Evolutionary conservation across 2,888 invertebrate genomes (phyloP).

Genomic region (Luffia ferchaultella): DNA sequence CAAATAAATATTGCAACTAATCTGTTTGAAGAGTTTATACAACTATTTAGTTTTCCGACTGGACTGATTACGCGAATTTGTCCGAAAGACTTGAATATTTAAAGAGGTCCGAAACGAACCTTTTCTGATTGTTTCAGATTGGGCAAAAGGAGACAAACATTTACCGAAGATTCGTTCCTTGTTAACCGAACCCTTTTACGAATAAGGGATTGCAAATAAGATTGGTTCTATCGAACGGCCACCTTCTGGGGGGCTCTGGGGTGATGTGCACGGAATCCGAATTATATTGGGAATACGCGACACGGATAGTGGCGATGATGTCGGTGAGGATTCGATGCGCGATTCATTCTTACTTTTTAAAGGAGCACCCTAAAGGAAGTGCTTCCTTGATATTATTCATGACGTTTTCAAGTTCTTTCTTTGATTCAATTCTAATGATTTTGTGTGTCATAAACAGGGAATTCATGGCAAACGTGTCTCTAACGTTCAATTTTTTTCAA

Average conservation of each 20-base stretch:
- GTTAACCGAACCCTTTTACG: conserved; percentile 9
- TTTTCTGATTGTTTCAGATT: conserved; percentile 18
- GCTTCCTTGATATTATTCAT: too few relatives aligned
- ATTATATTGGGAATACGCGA: neutral
- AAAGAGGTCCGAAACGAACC: conserved; percentile 2
- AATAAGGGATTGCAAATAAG: conserved; percentile 5
- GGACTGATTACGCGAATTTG: neutral
- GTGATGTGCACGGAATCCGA: neutral
- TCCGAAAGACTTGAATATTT: neutral
- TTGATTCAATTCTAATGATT: too few relatives aligned
- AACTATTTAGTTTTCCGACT: neutral
- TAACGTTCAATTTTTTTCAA: too few relatives aligned
- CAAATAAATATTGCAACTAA: neutral
- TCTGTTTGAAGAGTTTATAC: neutral
- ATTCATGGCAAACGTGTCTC: too few relatives aligned
- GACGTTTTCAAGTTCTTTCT: too few relatives aligned
- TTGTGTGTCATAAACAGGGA: too few relatives aligned
- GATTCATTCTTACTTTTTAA: too few relatives aligned
- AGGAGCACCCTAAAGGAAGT: too few relatives aligned
- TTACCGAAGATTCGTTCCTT: conserved; percentile 11
- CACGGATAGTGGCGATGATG: too few relatives aligned
- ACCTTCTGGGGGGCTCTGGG: neutral
- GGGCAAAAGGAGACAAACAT: conserved; percentile 12
- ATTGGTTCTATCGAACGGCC: neutral
- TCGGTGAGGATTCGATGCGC: too few relatives aligned